These are phyloP conservation scores for Novumbra hubbsi DNA, from an alignment of 2,797 vertebrate species.

Conservation along the genomic window DNA sequence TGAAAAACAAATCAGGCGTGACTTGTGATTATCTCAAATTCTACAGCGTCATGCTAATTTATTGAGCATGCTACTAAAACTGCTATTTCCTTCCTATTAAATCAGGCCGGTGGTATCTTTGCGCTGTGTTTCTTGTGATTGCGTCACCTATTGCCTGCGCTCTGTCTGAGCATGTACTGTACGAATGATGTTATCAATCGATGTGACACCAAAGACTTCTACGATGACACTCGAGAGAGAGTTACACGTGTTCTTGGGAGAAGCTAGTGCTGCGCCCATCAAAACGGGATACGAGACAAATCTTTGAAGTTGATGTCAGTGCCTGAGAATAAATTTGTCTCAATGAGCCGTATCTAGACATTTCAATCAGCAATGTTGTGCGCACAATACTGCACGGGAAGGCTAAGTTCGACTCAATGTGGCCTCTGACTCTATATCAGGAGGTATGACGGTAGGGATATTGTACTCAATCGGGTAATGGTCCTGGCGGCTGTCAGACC, in stretches of 20 bases:
- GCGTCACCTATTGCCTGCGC: slow-evolving; percentile 25
- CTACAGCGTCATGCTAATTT: slow-evolving; percentile 25
- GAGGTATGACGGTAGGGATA: background rate
- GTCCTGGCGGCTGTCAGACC: background rate
- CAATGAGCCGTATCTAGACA: background rate
- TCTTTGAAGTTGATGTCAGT: background rate
- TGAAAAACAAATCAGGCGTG: slow-evolving; percentile 29
- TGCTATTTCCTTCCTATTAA: slow-evolving; percentile 35
- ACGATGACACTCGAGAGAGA: background rate
- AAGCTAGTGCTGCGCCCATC: background rate
- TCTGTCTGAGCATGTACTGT: background rate
- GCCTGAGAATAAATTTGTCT: background rate
- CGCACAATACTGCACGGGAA: background rate
- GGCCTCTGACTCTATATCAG: background rate
- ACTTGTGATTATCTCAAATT: slow-evolving; percentile 45
- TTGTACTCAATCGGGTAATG: background rate
- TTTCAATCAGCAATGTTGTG: background rate
- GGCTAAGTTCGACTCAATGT: background rate
- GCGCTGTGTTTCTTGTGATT: slow-evolving; percentile 42
- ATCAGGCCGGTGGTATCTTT: slow-evolving; percentile 25
- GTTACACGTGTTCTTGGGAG: background rate
- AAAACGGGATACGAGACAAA: background rate
- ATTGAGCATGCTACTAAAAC: slow-evolving; percentile 44
- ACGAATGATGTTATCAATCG: background rate
- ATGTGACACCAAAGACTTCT: background rate